Conservation (phyloP, 2,797 vertebrate species). For the Malurus splendens region DNA sequence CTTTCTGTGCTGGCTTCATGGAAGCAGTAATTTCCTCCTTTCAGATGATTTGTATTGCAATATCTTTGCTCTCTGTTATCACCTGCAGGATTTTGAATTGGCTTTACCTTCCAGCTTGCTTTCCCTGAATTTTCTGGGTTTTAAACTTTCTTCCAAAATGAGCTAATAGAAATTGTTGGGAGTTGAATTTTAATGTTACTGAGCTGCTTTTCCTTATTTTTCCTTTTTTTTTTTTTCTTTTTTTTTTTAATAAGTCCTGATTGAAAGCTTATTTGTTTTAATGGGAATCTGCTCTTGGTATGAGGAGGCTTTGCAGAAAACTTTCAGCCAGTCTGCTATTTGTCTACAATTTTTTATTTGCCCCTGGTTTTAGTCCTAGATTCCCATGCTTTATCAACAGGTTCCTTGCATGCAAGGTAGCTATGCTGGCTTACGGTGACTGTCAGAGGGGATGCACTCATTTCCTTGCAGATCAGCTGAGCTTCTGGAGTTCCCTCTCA, state of each 20-base stretch:
- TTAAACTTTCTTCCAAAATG: neutral
- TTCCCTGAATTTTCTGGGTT: neutral
- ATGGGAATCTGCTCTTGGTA: neutral
- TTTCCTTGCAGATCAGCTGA: neutral
- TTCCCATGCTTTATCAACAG: neutral
- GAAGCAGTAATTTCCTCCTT: neutral
- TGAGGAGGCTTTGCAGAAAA: neutral
- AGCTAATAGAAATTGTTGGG: neutral
- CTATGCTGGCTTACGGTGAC: neutral
- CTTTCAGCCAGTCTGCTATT: neutral
- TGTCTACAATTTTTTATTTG: neutral
- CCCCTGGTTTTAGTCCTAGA: neutral
- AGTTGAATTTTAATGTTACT: neutral
- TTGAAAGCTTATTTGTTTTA: neutral
- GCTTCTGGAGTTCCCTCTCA: neutral
- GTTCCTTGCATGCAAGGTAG: neutral
- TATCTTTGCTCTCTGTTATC: neutral
- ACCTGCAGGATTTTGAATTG: neutral
- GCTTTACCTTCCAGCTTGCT: neutral
- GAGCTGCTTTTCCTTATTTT: neutral
- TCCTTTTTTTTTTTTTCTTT: neutral
- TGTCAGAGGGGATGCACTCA: neutral
- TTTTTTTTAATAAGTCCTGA: neutral
- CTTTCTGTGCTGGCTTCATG: neutral
- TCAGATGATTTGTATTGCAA: neutral